phyloP scores from a whole-genome alignment of 2,797 vertebrate species.

The Hippocampus kuda region DNA sequence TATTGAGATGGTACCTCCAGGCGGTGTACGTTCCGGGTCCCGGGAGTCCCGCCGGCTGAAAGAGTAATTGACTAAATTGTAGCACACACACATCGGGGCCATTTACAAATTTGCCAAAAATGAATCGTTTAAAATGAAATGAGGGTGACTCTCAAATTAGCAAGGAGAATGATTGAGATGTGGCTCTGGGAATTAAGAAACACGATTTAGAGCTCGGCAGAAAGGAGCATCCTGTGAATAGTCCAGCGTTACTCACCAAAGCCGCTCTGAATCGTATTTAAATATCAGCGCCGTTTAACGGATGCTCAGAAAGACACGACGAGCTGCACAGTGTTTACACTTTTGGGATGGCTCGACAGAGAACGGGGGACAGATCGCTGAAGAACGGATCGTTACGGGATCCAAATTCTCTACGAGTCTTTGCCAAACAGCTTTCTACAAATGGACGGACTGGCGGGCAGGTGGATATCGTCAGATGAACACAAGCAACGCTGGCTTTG shows the following conservation, averaged over 20 bases:
- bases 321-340: not conserved
- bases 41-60: slow-evolving; percentile 97
- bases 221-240: slow-evolving; percentile 75
- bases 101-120: slow-evolving; percentile 99
- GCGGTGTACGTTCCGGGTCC: slow-evolving; percentile 98
- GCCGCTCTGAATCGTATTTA: slow-evolving; percentile 65
- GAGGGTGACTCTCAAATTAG: slow-evolving; percentile 99
- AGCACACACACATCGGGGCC: slow-evolving; percentile 96
- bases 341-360: slow-evolving; percentile 5
- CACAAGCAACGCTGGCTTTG: slow-evolving; percentile 60
- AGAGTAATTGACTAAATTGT: slow-evolving; percentile 99
- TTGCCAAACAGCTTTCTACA: not conserved
- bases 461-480: not conserved
- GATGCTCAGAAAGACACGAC: not conserved
- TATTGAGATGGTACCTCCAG: slow-evolving; percentile 99
- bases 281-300: slow-evolving; percentile 40
- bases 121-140: slow-evolving; percentile 99
- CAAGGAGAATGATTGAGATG: slow-evolving; percentile 99
- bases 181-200: slow-evolving; percentile 90
- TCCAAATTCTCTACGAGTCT: not conserved
- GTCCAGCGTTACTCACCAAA: slow-evolving; percentile 65
- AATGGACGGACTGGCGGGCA: too few relatives aligned
- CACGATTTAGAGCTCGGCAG: slow-evolving; percentile 78
- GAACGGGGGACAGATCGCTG: not conserved
- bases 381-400: not conserved